Evolutionary conservation across 2,888 invertebrate species (phyloP).

Genomic region (Itoplectis maculator): DNA sequence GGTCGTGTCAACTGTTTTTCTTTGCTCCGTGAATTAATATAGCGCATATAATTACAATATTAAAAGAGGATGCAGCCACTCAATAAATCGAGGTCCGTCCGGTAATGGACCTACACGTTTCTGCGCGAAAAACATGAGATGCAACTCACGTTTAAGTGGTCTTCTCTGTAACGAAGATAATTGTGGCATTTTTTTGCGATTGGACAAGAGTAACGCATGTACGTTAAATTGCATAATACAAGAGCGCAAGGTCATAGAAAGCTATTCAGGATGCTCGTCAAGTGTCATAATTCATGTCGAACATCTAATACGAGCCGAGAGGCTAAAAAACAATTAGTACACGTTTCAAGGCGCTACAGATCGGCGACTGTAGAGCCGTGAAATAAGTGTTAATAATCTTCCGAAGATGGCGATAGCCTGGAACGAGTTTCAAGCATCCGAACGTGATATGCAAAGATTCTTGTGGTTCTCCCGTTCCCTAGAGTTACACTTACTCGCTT

Average conservation of each 20-base stretch:
- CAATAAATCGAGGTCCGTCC: too few species aligned
- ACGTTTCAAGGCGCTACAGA: too few species aligned
- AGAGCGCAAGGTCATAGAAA: neutral
- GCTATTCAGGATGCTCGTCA: neutral
- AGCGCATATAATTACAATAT: too few species aligned
- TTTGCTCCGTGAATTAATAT: too few species aligned
- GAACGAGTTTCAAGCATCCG: neutral
- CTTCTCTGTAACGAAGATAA: too few species aligned
- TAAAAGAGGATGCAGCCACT: too few species aligned
- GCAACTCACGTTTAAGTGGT: too few species aligned
- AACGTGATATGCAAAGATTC: slow-evolving; percentile 3
- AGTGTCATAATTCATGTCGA: neutral
- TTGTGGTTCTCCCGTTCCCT: neutral
- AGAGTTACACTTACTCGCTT: neutral
- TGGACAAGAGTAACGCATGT: neutral
- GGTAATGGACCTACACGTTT: too few species aligned
- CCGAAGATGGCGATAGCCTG: neutral
- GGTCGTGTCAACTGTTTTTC: too few species aligned
- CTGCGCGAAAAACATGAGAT: too few species aligned
- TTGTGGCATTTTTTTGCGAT: neutral
- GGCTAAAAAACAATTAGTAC: neutral
- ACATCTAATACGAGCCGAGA: neutral
- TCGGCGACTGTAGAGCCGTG: neutral
- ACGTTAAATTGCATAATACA: neutral
- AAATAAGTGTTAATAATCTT: slow-evolving; percentile 3